Evolutionary conservation across 2,113 vertebrate genomes (phyloP).

Genomic region (Erinaceus europaeus): DNA sequence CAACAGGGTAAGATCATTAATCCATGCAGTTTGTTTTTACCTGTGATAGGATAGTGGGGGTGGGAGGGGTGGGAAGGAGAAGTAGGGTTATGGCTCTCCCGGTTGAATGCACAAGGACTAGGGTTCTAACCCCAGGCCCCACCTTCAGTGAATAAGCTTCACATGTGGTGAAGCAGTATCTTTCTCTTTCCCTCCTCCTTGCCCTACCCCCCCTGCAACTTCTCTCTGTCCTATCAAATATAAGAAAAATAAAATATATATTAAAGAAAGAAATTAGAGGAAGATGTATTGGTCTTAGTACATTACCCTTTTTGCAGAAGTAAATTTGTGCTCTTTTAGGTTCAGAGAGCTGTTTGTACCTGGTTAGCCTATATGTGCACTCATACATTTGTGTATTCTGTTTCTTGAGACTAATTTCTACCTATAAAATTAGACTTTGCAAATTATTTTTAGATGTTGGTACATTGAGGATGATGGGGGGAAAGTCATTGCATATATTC

Average conservation of each 20-base stretch:
- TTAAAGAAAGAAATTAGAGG: too few relatives aligned
- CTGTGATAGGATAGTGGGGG: too few relatives aligned
- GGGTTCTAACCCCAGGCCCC: too few relatives aligned
- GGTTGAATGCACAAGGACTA: too few relatives aligned
- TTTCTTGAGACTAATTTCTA: constrained; percentile 29
- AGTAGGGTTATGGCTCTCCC: too few relatives aligned
- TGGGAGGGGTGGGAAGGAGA: too few relatives aligned
- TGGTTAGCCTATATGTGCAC: not conserved
- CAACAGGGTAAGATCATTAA: not conserved
- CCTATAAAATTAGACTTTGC: not conserved
- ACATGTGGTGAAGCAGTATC: too few relatives aligned
- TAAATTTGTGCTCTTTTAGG: not conserved
- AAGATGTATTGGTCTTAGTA: not conserved
- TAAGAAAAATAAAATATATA: too few relatives aligned
- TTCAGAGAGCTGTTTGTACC: not conserved
- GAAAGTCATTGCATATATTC: not conserved
- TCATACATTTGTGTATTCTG: not conserved
- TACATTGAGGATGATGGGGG: constrained; percentile 26
- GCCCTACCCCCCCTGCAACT: too few relatives aligned
- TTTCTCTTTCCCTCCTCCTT: too few relatives aligned
- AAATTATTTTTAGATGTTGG: not conserved
- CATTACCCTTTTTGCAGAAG: not conserved
- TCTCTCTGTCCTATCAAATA: too few relatives aligned
- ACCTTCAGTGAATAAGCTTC: too few relatives aligned
- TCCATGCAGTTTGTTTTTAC: not conserved